These are phyloP conservation scores for Gobiocypris rarus DNA, from an alignment of 2,113 vertebrate species.

Conservation along the genomic window DNA sequence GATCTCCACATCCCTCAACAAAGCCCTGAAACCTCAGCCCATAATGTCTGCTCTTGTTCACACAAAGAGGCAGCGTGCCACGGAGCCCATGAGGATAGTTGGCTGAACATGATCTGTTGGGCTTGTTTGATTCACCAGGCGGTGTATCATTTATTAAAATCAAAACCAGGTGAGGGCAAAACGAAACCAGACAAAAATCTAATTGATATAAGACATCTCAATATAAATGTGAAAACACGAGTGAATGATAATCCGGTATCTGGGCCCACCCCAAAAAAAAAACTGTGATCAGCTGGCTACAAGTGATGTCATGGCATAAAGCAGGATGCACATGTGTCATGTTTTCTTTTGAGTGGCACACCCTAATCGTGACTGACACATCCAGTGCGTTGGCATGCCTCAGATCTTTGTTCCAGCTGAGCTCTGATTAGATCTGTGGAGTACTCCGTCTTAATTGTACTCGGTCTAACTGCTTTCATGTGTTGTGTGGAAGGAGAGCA, in stretches of 20 bases:
- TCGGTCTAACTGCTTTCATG: conserved; percentile 76
- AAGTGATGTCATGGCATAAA: conserved; percentile 35
- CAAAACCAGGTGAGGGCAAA: conserved; percentile 49
- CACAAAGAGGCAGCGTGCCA: conserved; percentile 41
- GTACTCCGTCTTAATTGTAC: conserved; percentile 70
- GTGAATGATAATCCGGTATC: conserved; percentile 30
- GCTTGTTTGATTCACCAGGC: conserved; percentile 48
- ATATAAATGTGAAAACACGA: conserved; percentile 22
- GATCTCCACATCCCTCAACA: conserved; percentile 54
- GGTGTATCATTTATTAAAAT: conserved; percentile 51
- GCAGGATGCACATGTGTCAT: conserved; percentile 22
- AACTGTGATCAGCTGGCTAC: conserved; percentile 26
- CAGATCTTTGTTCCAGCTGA: conserved; percentile 70
- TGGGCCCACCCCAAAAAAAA: conserved; percentile 9
- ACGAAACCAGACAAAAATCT: conserved; percentile 34
- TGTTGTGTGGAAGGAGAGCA: conserved; percentile 67
- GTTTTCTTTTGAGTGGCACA: conserved; percentile 43
- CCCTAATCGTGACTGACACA: conserved; percentile 50
- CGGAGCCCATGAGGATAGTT: conserved; percentile 20
- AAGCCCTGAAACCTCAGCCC: conserved; percentile 58
- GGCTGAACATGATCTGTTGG: conserved; percentile 56
- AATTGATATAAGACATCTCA: conserved; percentile 1
- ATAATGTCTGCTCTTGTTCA: conserved; percentile 43
- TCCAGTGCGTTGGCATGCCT: conserved; percentile 35
- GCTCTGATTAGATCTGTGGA: conserved; percentile 76